Evolutionary conservation across 2,888 invertebrate species (phyloP), one percentile per base, ranked within the genome.

Genomic region (Erebia palarica): DNA sequence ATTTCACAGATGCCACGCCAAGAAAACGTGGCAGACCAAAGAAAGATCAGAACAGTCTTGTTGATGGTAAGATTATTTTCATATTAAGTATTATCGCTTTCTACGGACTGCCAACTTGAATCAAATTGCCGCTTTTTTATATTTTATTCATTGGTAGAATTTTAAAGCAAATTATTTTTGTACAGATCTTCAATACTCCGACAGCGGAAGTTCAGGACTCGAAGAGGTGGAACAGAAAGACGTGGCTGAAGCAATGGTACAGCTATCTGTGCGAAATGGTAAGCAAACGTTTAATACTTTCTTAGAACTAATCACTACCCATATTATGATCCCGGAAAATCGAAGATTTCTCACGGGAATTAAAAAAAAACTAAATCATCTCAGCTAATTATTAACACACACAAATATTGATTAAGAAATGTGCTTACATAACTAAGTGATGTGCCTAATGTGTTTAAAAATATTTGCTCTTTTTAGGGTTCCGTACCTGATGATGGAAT

Each of bases 171-270:
- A 53, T 73, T 11, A 10, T 68, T 75, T 70, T 74, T 53, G 27
- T 77, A 7, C 75, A 94, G 94, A 94, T 85, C 86, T 94, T 0
- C 93, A 94, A 75, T 94, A 93, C 75, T 93, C 93, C 0, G 94
- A 93, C 75, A 93, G 93, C 68, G 93, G 93, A 53, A 93, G 94
- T 76, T 93, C 93, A 0, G 94, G 90, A 16, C 78, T 94, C 47
- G 94, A 94, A 68, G 94, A 94, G 70, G 94, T 94, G n/a, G 92
- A 93, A 77, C 89, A 89, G 68, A 96, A 96, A 82, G 96, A 96
- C 81, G 96, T 95, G 1, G 96, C 96, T 0, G 96, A 96, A 85
- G 96, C 96, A 11, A 96, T 96, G 95, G 96, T 96, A 57, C 96
- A 96, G 83, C 91, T 96, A 55, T 89, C 92, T 42, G 86, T 91